Conservation (phyloP, 1,140 invertebrate genomes). For the Leptoteleia sp. region DNA sequence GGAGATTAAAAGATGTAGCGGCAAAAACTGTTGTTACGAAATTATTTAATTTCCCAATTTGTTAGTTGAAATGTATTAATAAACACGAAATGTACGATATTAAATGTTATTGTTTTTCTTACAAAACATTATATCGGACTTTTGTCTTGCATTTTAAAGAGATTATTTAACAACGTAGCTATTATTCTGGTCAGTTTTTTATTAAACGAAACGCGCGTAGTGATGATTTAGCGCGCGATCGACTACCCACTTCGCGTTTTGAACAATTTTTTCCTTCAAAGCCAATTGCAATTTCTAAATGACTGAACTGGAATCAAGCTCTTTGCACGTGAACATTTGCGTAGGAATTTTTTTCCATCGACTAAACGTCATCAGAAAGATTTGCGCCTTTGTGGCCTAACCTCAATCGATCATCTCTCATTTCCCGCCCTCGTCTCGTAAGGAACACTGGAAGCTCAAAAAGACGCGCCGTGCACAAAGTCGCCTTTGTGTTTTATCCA, state of each 20-base stretch:
- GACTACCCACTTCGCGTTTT: conserved; percentile 2
- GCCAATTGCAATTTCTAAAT: not conserved
- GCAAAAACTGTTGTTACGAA: no score
- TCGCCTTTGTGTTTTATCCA: conserved; percentile 58
- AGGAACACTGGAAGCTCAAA: conserved; percentile 36
- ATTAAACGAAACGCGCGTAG: no score
- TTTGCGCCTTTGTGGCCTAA: conserved; percentile 35
- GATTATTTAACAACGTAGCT: no score
- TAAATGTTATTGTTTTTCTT: no score
- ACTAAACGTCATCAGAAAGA: conserved; percentile 10
- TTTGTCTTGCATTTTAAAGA: no score
- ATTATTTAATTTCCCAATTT: no score
- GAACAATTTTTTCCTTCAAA: conserved; percentile 11
- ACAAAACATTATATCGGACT: no score
- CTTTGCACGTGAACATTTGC: conserved; percentile 3
- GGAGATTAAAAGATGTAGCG: no score
- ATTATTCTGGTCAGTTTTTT: no score
- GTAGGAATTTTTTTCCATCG: conserved; percentile 7
- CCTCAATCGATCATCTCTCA: conserved; percentile 52
- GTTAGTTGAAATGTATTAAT: no score
- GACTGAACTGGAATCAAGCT: not conserved
- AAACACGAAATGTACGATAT: no score
- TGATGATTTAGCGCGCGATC: no score
- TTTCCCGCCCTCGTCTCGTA: conserved; percentile 36
- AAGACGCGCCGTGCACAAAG: conserved; percentile 45